Percentiles rank a stretch among this genome's conserved stretches.
Conservation (phyloP, 1,140 invertebrate species). For the Meloidogyne floridensis region DNA sequence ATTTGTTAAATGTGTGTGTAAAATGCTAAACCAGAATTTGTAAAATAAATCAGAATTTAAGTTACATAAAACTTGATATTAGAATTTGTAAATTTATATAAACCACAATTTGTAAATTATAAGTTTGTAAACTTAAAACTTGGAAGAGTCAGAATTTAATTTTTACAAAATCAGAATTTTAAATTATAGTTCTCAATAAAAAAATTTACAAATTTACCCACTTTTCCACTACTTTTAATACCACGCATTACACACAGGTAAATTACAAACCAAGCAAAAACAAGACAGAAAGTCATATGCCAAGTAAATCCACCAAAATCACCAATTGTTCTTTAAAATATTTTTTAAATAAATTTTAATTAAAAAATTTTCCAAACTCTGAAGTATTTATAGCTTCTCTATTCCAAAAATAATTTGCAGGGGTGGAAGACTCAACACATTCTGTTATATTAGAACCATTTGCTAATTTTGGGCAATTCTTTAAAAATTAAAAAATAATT, state of each 20-base stretch:
- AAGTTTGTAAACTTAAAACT: no score
- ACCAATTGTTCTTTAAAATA: slow-evolving; percentile 71
- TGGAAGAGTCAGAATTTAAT: no score
- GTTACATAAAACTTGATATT: no score
- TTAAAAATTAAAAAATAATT: not conserved
- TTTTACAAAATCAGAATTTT: no score
- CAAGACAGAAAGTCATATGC: slow-evolving; percentile 84
- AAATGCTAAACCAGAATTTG: no score
- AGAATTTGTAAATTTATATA: no score
- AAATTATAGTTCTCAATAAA: not conserved
- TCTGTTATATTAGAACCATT: slow-evolving; percentile 49
- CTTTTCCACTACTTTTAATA: slow-evolving; percentile 93
- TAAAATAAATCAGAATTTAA: no score
- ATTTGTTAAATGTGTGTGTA: no score
- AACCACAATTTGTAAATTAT: no score
- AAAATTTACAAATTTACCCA: slow-evolving; percentile 66
- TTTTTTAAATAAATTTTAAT: not conserved
- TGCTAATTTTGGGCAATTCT: slow-evolving; percentile 46
- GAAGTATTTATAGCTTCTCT: slow-evolving; percentile 61
- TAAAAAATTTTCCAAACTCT: slow-evolving; percentile 40
- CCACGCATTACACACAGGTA: slow-evolving; percentile 98
- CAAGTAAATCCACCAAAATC: slow-evolving; percentile 85
- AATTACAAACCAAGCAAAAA: slow-evolving; percentile 92
- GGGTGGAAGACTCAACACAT: slow-evolving; percentile 56
- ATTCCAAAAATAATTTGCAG: slow-evolving; percentile 65